Base-by-base conservation (phyloP, 2,113 vertebrate species). In the Catharus minimus region DNA sequence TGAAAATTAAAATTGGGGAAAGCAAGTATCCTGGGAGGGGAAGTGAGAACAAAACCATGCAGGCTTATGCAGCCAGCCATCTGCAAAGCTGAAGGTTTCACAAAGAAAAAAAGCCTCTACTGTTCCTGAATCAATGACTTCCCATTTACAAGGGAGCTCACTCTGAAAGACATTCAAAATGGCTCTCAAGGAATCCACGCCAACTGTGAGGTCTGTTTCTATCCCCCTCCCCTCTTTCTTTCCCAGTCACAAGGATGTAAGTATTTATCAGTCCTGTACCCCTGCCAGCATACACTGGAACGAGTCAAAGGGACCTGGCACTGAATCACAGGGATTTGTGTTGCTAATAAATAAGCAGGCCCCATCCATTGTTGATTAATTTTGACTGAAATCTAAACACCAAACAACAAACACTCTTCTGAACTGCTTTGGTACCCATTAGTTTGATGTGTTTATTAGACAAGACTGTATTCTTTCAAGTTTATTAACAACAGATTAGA, bases 401-500 rank as follows among this genome's bases (percentile, higher is more conserved):
- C 91, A 97, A 97, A 97, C 96, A 97, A 97, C 96, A 97, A 97
- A 95, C 95, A 92, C 86, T 96, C 97, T 89, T 97, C 95, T 96
- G 94, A 97, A 93, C 93, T 71, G 93, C 91, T 95, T 97, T 93
- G 88, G 90, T 96, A 89, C 94, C 94, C 97, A 97, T 98, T 97
- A 97, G 93, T 94, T 97, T 97, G 97, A 97, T 97, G 96, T 97
- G 96, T 98, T 98, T 97, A 98, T 98, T 97, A 97, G 97, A 97
- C 95, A 95, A 95, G 95, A 89, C 95, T 95, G 83, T 95, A 94
- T 95, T 97, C 97, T 98, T 98, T 97, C 82, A 96, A 97, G 97
- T 97, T 97, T 97, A 98, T 98, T 97, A 97, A 97, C 95, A 97
- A 97, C 97, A 98, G 96, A 97, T 97, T 97, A 97, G 95, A 95